Base-by-base conservation (phyloP, 2,888 invertebrate species). In the Elgonia sp. region DNA sequence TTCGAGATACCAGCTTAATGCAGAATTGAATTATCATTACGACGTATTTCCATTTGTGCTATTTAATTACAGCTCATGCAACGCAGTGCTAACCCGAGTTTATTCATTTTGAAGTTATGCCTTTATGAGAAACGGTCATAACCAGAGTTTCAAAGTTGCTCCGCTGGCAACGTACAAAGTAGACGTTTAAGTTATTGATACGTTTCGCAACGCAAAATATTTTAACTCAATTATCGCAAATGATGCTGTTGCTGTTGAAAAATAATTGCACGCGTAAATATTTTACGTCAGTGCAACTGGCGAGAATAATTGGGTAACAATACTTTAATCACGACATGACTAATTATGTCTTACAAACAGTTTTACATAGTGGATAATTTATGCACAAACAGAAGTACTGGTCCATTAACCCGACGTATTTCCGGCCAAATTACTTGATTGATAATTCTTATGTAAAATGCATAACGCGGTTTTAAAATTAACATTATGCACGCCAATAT, bases 71-170 rank as follows among this genome's bases (percentile, higher is more conserved):
- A 18, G 18, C n/a, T 63, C 42, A 72, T 72, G 20, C 50, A 53
- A 21, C 37, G 18, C 42, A 39, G 12, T 72, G 63, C 8, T 62
- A 70, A 60, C 42, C 53, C 29, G 62, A 70, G 40, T 70, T 81
- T 60, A 72, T 70, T 72, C 72, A 62, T 72, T 81, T 72, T 72
- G 55, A 70, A 70, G 62, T 80, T 80, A 29, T 62, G 40, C 62
- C 53, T 81, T 81, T 63, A 72, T 53, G 60, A 81, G 62, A 53
- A 72, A 72, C 39, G 72, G 53, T 72, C 63, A 62, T 81, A 81
- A 81, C 21, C 40, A 20, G 39, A 62, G 62, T 72, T 81, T 8
- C 63, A 29, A 67, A 79, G 67, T 79, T 67, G 53, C 40, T 63
- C 18, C 12, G 57, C 20, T 69, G 12, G 40, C 18, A 65, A 76